Evolutionary conservation across 1,140 invertebrate genomes (phyloP), one percentile per base, ranked within the genome.

Genomic region (Thereuonema tuberculata): DNA sequence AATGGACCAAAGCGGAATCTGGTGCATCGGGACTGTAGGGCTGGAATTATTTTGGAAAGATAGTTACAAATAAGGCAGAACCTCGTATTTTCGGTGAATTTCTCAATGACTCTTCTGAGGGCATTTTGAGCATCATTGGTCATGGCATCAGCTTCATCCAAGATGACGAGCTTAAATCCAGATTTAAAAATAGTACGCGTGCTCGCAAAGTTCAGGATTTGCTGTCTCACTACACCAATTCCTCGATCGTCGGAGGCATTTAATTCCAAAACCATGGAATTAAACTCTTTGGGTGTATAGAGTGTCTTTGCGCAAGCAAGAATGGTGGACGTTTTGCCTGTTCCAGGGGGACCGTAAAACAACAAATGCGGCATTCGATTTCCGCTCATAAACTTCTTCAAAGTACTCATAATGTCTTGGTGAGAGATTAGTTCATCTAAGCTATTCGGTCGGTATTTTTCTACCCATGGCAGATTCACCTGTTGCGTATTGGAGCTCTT

Each of bases 131-230:
- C 97, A 84, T 99, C 95, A 71, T 93, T 90, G 1, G 97, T 99
- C 97, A 99, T 99, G 1, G 96, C 93, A 82, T 99, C 97, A 12
- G 96, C 96, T 81, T 99, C 97, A 82, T 99, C 97, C 14, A 99
- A 74, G 65, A 99, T 98, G 48, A 99, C 91, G 15, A 99, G 77
- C 74, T 99, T 99, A 64, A 91, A 94, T 2, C 89, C 87, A 57
- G 84, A 84, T 52, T 85, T 93, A 70, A 97, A 96, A 67, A 99
- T 90, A 9, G 92, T 94, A 69, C 88, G 83, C n/a, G 93, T 98
- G 62, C 90, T 93, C 0, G 96, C 95, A 83, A 99, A 99, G 72
- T 84, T 97, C n/a, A 98, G 76, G 65, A 99, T 94, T 73, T 93
- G 86, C 2, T 89, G 89, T 68, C 96, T 78, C 0, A 99, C 94